Conservation (phyloP, 2,113 vertebrate species). For the Serilophus lunatus region DNA sequence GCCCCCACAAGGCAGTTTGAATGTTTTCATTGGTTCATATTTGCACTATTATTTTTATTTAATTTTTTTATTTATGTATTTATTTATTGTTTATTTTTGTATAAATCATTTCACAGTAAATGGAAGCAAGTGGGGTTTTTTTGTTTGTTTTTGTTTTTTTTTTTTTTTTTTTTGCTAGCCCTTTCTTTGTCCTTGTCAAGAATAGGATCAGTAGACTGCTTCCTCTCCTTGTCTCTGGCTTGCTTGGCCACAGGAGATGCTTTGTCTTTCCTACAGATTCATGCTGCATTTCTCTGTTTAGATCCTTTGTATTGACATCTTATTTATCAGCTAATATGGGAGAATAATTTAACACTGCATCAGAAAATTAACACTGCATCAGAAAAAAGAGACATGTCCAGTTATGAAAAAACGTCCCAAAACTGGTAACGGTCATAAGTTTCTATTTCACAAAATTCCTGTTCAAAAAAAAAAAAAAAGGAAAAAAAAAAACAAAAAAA, state of each 20-base stretch:
- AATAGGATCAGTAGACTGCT: accelerated
- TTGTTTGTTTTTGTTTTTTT: not conserved
- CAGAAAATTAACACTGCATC: not conserved
- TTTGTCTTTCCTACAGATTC: not conserved
- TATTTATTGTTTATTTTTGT: no score
- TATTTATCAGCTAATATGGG: not conserved
- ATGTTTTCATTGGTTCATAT: not conserved
- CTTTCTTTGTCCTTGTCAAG: not conserved
- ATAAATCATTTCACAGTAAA: not conserved
- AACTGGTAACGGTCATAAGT: not conserved
- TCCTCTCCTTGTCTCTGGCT: not conserved
- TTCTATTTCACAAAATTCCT: not conserved
- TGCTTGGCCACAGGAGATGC: not conserved
- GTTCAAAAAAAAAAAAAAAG: not conserved
- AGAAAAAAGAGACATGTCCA: not conserved
- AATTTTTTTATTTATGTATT: no score
- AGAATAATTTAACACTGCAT: not conserved
- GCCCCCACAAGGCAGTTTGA: accelerated
- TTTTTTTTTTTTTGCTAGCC: not conserved
- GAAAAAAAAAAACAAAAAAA: not conserved
- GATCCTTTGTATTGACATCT: not conserved
- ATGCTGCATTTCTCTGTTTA: not conserved
- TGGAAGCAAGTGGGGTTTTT: no score
- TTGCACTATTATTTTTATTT: no score
- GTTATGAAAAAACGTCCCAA: not conserved